Conservation (phyloP, 2,888 invertebrate species). For the Unio pictorum region DNA sequence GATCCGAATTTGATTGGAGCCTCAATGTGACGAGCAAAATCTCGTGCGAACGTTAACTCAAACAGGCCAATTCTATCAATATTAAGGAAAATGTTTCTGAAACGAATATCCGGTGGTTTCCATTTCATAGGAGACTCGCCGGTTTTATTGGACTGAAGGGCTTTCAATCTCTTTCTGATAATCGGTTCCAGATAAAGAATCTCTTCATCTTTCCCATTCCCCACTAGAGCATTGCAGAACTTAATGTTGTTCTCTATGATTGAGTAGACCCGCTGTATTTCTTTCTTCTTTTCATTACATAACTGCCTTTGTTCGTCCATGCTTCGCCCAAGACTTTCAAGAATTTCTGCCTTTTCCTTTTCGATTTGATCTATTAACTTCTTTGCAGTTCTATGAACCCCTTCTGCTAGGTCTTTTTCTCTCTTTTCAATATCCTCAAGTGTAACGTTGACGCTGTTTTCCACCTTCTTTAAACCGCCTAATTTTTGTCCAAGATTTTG, state of each 20-base stretch:
- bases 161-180: conserved; percentile 25
- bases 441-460: conserved; percentile 23
- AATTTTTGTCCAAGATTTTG: conserved; percentile 27
- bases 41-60: conserved; percentile 25
- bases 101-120: conserved; percentile 36
- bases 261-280: conserved; percentile 16
- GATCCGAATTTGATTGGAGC: conserved; percentile 22
- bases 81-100: conserved; percentile 35
- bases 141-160: conserved; percentile 19
- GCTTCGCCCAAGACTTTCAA: conserved; percentile 24
- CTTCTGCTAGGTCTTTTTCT: conserved; percentile 29
- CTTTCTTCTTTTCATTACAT: conserved; percentile 22
- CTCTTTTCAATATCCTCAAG: conserved; percentile 30
- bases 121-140: conserved; percentile 21
- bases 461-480: conserved; percentile 18
- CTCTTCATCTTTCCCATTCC: conserved; percentile 38
- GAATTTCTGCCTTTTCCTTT: conserved; percentile 32
- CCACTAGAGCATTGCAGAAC: conserved; percentile 32
- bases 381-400: conserved; percentile 31
- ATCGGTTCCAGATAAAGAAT: conserved; percentile 27
- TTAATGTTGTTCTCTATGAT: conserved; percentile 26
- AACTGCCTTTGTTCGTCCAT: conserved; percentile 34
- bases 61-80: conserved; percentile 37
- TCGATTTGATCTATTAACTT: conserved; percentile 37
- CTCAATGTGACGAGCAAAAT: conserved; percentile 23